phyloP scores from a whole-genome alignment of 2,888 invertebrate species.

The Clitarchus hookeri region DNA sequence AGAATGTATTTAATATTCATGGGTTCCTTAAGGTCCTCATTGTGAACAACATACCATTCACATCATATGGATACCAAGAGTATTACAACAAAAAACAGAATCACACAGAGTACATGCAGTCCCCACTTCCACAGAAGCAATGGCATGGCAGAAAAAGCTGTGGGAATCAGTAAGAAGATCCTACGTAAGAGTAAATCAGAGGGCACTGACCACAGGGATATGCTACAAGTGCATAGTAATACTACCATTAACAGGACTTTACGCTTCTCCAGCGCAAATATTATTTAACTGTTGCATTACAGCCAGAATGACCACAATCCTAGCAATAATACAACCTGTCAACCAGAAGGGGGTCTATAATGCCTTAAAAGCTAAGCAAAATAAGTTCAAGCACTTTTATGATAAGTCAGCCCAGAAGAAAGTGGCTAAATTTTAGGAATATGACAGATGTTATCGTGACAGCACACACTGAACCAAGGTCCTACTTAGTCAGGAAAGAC shows the following conservation, averaged over 20 bases:
- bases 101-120: too few relatives aligned
- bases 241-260: neutral
- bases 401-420: neutral
- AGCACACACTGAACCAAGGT: neutral
- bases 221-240: neutral
- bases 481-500: neutral
- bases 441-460: neutral
- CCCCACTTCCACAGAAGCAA: too few relatives aligned
- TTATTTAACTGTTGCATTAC: neutral
- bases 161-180: too few relatives aligned
- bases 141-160: too few relatives aligned
- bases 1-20: too few relatives aligned
- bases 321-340: neutral
- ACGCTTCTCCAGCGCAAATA: neutral
- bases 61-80: too few relatives aligned
- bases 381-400: neutral
- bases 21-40: too few relatives aligned
- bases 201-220: neutral
- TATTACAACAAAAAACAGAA: too few relatives aligned
- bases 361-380: neutral
- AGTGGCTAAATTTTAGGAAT: neutral
- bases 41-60: too few relatives aligned
- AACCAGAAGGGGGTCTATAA: neutral
- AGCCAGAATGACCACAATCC: neutral
- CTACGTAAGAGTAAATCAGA: too few relatives aligned